phyloP scores from a whole-genome alignment of 2,888 invertebrate genomes.

The Catocala sponsa region DNA sequence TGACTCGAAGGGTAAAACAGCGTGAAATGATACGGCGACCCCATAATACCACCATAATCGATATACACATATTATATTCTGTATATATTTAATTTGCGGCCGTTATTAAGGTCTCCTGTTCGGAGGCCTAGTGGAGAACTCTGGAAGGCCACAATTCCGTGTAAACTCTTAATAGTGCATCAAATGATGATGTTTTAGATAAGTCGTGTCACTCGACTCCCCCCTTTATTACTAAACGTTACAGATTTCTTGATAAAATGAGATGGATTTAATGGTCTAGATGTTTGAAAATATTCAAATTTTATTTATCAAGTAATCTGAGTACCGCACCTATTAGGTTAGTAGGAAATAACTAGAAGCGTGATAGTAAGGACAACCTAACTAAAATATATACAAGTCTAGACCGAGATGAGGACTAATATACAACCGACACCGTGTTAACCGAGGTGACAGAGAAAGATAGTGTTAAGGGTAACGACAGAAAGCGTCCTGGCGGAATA shows the following conservation, averaged over 20 bases:
- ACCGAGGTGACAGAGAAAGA: slow-evolving; percentile 66
- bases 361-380: slow-evolving; percentile 74
- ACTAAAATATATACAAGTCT: slow-evolving; percentile 77
- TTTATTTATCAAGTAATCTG: slow-evolving; percentile 79
- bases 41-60: slow-evolving; percentile 83
- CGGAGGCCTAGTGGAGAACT: slow-evolving; percentile 85
- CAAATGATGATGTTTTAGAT: slow-evolving; percentile 57
- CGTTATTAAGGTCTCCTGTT: slow-evolving; percentile 58
- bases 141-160: slow-evolving; percentile 84
- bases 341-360: slow-evolving; percentile 85
- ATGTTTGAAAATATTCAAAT: slow-evolving; percentile 25
- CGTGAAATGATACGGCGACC: slow-evolving; percentile 84
- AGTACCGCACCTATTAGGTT: slow-evolving; percentile 73
- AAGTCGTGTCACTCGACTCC: slow-evolving; percentile 62
- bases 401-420: slow-evolving; percentile 67
- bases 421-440: slow-evolving; percentile 83
- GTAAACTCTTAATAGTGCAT: slow-evolving; percentile 57
- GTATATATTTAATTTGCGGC: slow-evolving; percentile 70
- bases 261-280: slow-evolving; percentile 43
- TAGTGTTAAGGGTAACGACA: slow-evolving; percentile 69
- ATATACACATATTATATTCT: slow-evolving; percentile 77
- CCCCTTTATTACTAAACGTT: slow-evolving; percentile 56
- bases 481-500: slow-evolving; percentile 89
- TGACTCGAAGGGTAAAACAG: slow-evolving; percentile 81
- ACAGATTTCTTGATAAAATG: slow-evolving; percentile 79